Base-by-base conservation (phyloP, 2,113 vertebrate species). In the Lasiurus borealis region DNA sequence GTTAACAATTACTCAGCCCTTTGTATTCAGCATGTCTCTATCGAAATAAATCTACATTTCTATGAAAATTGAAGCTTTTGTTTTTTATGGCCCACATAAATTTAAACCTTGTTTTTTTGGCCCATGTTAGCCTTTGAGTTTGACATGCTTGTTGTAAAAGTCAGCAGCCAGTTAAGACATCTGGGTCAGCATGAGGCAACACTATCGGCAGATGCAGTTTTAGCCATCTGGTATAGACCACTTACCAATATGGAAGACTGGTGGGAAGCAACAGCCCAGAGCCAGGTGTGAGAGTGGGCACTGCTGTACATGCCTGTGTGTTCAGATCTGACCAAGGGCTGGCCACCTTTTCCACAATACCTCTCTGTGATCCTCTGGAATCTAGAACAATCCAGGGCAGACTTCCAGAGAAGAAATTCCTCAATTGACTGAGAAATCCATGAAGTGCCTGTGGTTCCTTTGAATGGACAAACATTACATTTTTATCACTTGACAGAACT, bases 401-500 rank as follows among this genome's bases (percentile, higher is more conserved):
- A 68, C 29, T 6, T n/a, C 23, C 23, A 18, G 25, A 76, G 75
- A 72, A n/a, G 59, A 86, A 83, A 40, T 2, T n/a, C 31, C 73
- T 91, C 7, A 2, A 13, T 3, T 19, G 23, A 10, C 69, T 31
- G 52, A 91, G 95, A 94, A 91, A 62, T 75, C 52, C 68, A 46
- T 12, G 16, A 85, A 91, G 89, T 62, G 84, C 50, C 71, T n/a
- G 19, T 34, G 40, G 66, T 88, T 68, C 68, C 68, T 75, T 59
- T 36, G 75, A n/a, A 62, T 46, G 76, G 80, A 93, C 78, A 92
- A 93, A 90, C 48, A 34, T n/a, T 82, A n/a, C 14, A 2, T 85
- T 85, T 95, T 64, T 94, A 31, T 84, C 88, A 48, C 87, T 90
- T 87, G 57, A 91, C 36, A 46, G 64, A 85, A 88, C 48, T 77